These are phyloP conservation scores for Neodiprion lecontei DNA, from an alignment of 1,140 invertebrate genomes.

Conservation along the genomic window DNA sequence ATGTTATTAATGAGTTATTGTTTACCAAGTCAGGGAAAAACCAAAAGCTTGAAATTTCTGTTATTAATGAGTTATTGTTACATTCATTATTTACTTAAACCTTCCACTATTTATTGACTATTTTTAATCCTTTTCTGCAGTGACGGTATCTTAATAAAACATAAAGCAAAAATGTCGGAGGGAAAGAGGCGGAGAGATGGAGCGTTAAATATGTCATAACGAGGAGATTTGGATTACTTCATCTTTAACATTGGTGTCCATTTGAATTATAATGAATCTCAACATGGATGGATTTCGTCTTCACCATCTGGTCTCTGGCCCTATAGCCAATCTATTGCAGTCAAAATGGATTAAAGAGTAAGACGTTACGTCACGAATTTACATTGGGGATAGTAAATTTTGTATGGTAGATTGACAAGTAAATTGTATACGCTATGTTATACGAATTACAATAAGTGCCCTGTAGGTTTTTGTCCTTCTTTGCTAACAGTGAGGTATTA, in stretches of 20 bases:
- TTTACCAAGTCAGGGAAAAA: too few relatives aligned
- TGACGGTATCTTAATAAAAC: too few relatives aligned
- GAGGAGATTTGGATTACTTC: not conserved
- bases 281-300: conserved; percentile 52
- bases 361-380: conserved; percentile 27
- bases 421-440: not conserved
- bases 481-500: not conserved
- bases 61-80: too few relatives aligned
- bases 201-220: not conserved
- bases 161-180: not conserved
- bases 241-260: not conserved
- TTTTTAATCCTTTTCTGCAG: too few relatives aligned
- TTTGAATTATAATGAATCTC: conserved; percentile 9
- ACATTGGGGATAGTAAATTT: not conserved
- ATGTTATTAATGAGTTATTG: too few relatives aligned
- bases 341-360: conserved; percentile 56
- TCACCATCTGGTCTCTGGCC: conserved; percentile 47
- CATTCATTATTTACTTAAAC: too few relatives aligned
- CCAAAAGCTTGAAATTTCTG: too few relatives aligned
- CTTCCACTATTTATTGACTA: too few relatives aligned
- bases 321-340: conserved; percentile 53
- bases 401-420: not conserved
- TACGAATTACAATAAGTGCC: not conserved
- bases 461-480: not conserved
- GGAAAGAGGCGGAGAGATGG: not conserved